Evolutionary conservation across 30 jellyfish, hydroid and myxozoan species (phyloP).

Genomic region (Hydractinia echinata): DNA sequence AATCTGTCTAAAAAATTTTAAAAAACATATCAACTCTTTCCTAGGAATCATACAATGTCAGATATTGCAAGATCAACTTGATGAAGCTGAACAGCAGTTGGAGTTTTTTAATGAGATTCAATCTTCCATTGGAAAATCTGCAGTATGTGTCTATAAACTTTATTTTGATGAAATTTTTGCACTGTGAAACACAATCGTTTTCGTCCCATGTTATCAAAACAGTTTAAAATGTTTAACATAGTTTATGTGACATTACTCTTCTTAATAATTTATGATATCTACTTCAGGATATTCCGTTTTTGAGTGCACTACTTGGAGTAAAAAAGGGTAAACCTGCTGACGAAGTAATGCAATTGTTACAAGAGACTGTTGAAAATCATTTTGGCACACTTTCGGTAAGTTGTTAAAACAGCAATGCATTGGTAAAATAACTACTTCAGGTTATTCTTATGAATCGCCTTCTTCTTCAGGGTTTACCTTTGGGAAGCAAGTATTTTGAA

Average conservation of each 20-base stretch:
- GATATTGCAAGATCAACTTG: conserved; percentile 66
- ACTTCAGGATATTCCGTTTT: conserved; percentile 66
- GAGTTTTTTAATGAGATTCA: conserved; percentile 93
- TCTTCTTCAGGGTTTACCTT: conserved; percentile 75
- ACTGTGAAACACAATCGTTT: background rate
- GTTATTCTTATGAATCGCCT: background rate
- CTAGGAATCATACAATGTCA: conserved; percentile 95
- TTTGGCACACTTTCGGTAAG: conserved; percentile 65
- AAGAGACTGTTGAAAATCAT: conserved; percentile 81
- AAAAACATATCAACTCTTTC: background rate
- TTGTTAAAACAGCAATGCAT: background rate
- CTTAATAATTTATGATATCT: background rate
- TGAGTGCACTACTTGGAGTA: conserved; percentile 68
- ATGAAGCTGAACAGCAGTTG: conserved; percentile 95
- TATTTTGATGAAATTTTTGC: background rate
- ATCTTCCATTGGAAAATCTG: conserved; percentile 82
- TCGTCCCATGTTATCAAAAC: background rate
- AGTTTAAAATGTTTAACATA: background rate
- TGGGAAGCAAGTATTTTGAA: conserved; percentile 79
- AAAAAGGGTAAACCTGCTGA: conserved; percentile 76
- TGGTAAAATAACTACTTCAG: background rate
- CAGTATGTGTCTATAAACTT: conserved; percentile 48
- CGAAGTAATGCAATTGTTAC: conserved; percentile 57
- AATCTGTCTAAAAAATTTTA: too few species aligned
- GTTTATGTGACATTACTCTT: background rate